Conservation (phyloP, 2,888 invertebrate species). For the Chirona hameri region DNA sequence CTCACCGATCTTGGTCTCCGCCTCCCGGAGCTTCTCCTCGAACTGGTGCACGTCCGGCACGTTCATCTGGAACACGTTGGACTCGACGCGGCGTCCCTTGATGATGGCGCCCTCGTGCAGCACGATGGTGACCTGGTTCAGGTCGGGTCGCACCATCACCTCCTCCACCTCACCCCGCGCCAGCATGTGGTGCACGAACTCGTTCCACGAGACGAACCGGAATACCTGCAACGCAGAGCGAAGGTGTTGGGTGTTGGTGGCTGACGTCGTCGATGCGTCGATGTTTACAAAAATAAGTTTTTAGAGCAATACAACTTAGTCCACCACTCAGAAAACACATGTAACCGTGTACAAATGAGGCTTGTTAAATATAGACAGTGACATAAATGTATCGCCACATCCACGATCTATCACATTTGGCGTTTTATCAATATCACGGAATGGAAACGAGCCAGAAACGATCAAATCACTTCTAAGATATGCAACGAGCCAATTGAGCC, state of each 20-base stretch:
- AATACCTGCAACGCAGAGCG: slow-evolving; percentile 43
- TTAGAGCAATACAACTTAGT: too few relatives aligned
- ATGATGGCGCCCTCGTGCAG: slow-evolving; percentile 80
- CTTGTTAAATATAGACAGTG: background rate
- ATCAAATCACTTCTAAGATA: too few relatives aligned
- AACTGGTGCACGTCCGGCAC: slow-evolving; percentile 78
- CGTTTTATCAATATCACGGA: too few relatives aligned
- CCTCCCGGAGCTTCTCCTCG: slow-evolving; percentile 82
- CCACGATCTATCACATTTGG: too few relatives aligned
- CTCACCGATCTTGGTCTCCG: slow-evolving; percentile 55
- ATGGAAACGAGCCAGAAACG: too few relatives aligned
- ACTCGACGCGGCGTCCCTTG: slow-evolving; percentile 60
- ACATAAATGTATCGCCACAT: background rate
- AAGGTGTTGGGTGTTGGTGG: background rate
- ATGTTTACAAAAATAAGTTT: too few relatives aligned
- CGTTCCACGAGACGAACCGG: slow-evolving; percentile 91
- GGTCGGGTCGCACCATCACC: slow-evolving; percentile 75
- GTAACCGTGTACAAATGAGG: too few relatives aligned
- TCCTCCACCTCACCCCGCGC: slow-evolving; percentile 91
- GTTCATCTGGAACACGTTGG: slow-evolving; percentile 55
- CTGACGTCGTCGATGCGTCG: too few relatives aligned
- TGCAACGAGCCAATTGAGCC: too few relatives aligned
- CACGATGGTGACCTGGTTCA: slow-evolving; percentile 78
- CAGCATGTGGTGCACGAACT: slow-evolving; percentile 91
- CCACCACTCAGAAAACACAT: too few relatives aligned